Percentiles rank a stretch among this genome's conserved stretches.
Evolutionary conservation across 2,797 vertebrate species (phyloP).

Genomic region (Pteronotus mesoamericanus): DNA sequence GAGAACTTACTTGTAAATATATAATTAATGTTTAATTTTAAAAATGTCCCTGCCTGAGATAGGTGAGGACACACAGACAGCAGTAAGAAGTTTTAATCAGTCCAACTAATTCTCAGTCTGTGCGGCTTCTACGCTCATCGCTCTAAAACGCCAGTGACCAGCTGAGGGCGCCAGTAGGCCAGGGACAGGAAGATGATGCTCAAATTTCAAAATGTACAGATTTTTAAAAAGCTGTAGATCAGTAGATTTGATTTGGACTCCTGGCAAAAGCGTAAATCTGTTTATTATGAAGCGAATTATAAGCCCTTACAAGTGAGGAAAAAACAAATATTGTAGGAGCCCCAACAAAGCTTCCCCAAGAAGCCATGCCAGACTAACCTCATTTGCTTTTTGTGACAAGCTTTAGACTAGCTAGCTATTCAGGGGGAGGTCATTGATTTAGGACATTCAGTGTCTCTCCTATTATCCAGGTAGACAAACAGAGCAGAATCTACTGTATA

Average conservation of each 20-base stretch:
- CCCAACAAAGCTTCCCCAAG: background rate
- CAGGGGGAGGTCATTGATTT: background rate
- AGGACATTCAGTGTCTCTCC: background rate
- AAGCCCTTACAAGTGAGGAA: background rate
- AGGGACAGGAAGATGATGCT: background rate
- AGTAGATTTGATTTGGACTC: background rate
- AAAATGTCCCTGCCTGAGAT: background rate
- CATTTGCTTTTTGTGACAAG: background rate
- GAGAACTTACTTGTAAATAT: background rate
- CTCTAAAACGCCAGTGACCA: background rate
- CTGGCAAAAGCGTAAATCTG: background rate
- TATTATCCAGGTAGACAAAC: background rate
- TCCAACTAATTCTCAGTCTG: background rate
- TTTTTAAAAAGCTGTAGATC: background rate
- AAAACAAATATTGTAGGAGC: background rate
- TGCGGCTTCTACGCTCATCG: background rate
- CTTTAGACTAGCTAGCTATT: background rate
- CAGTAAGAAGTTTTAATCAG: background rate
- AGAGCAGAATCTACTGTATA: background rate
- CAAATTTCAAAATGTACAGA: background rate
- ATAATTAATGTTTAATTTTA: background rate
- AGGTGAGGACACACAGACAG: background rate
- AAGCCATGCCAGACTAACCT: background rate
- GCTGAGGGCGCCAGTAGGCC: background rate
- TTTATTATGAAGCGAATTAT: background rate